phyloP scores from a whole-genome alignment of 2,797 vertebrate genomes.

The Gymnoscopelus braueri region DNA sequence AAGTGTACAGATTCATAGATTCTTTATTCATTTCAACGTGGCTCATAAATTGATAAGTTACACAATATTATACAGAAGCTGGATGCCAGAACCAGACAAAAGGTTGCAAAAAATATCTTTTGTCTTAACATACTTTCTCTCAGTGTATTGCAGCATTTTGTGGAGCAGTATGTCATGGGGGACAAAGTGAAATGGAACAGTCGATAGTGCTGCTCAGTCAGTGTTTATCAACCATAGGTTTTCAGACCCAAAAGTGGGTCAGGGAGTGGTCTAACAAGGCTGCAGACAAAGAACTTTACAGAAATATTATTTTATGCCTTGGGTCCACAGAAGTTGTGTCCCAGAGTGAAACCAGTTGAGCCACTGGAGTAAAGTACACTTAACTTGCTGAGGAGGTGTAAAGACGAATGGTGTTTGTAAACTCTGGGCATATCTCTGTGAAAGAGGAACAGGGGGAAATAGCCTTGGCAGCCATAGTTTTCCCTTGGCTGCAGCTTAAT shows the following conservation, averaged over 20 bases:
- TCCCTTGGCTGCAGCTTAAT: too few species aligned
- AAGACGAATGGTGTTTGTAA: slow-evolving; percentile 4
- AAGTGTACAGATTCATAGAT: slow-evolving; percentile 68
- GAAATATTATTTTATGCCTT: too few species aligned
- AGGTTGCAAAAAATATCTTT: slow-evolving; percentile 74
- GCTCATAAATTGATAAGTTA: slow-evolving; percentile 93
- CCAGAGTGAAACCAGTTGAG: too few species aligned
- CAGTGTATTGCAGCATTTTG: slow-evolving; percentile 77
- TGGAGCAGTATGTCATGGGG: slow-evolving; percentile 52
- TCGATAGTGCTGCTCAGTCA: slow-evolving; percentile 14
- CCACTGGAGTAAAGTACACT: slow-evolving; percentile 20
- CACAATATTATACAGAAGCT: slow-evolving; percentile 83
- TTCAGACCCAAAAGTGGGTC: too few species aligned
- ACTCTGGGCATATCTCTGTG: neutral
- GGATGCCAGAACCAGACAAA: slow-evolving; percentile 72
- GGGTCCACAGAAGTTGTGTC: too few species aligned
- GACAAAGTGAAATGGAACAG: slow-evolving; percentile 28
- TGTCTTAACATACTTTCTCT: slow-evolving; percentile 63
- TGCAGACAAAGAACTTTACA: too few species aligned
- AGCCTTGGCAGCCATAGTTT: too few species aligned
- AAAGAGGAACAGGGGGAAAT: too few species aligned
- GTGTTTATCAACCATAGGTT: too few species aligned
- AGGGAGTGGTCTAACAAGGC: too few species aligned
- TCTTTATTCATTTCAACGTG: slow-evolving; percentile 83
- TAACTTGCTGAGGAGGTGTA: slow-evolving; percentile 11